A percentile compares a stretch with the other conserved stretches of the same genome.
Evolutionary conservation across 1,140 invertebrate species (phyloP).

Genomic region (Danaus melanippus): DNA sequence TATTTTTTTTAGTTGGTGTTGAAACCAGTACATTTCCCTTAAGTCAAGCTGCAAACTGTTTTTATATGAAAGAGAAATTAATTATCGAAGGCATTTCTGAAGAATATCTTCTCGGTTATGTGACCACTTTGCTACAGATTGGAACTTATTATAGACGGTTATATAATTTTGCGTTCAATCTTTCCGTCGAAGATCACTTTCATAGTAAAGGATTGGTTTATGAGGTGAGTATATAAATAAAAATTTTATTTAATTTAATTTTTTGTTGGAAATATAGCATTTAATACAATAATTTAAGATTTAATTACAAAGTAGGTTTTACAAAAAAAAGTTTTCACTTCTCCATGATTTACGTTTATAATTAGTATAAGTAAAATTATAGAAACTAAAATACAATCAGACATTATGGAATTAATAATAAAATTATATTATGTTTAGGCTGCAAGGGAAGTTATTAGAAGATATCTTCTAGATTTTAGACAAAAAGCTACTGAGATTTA

Average conservation of each 20-base stretch:
- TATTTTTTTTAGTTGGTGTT: conserved; percentile 48
- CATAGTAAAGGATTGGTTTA: conserved; percentile 58
- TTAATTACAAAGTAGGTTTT: no score
- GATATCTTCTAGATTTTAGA: conserved; percentile 73
- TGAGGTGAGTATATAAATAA: conserved; percentile 40
- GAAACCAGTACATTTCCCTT: conserved; percentile 63
- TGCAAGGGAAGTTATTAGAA: conserved; percentile 72
- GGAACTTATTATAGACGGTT: conserved; percentile 62
- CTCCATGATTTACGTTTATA: no score
- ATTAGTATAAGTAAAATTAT: no score
- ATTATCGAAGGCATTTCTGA: conserved; percentile 61
- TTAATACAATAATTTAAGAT: no score
- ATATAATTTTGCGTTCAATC: conserved; percentile 57
- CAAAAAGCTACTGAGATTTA: conserved; percentile 69
- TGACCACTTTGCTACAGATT: conserved; percentile 43
- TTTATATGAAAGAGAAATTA: conserved; percentile 50
- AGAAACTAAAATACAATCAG: no score
- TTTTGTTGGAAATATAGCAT: conserved; percentile 2
- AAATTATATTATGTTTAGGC: conserved; percentile 44
- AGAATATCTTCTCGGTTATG: conserved; percentile 43
- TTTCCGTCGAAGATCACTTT: conserved; percentile 48
- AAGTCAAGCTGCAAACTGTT: conserved; percentile 43
- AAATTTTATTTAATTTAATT: conserved; percentile 1
- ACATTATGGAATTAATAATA: not conserved
- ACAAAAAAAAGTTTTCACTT: no score